These are phyloP conservation scores for Zootoca vivipara DNA, from an alignment of 2,113 vertebrate genomes.

Conservation along the genomic window DNA sequence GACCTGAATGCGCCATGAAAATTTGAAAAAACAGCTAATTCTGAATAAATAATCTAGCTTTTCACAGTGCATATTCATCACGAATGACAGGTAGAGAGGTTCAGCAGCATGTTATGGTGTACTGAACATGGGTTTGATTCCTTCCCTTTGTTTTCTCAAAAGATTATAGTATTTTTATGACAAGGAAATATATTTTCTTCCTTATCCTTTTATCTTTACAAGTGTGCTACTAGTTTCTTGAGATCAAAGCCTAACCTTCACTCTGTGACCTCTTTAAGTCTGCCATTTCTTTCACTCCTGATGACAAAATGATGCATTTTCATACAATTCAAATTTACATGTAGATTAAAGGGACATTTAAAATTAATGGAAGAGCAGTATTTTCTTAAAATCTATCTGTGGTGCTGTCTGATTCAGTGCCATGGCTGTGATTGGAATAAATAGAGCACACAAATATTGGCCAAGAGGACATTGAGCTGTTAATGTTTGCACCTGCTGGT, in stretches of 20 bases:
- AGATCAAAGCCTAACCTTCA: constrained; percentile 49
- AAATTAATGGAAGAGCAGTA: constrained; percentile 75
- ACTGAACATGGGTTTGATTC: constrained; percentile 63
- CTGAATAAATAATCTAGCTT: constrained; percentile 68
- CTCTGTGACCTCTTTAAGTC: constrained; percentile 35
- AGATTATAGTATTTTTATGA: constrained; percentile 65
- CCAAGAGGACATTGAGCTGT: constrained; percentile 61
- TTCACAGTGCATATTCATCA: constrained; percentile 62
- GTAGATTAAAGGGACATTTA: constrained; percentile 75
- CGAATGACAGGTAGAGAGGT: constrained; percentile 58
- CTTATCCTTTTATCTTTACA: constrained; percentile 50
- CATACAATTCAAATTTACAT: constrained; percentile 69
- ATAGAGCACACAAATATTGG: constrained; percentile 66
- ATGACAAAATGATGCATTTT: constrained; percentile 70
- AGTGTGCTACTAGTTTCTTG: constrained; percentile 43
- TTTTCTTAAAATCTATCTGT: constrained; percentile 73
- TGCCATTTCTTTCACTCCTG: constrained; percentile 39
- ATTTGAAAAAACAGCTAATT: constrained; percentile 62
- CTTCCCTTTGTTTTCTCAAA: constrained; percentile 63
- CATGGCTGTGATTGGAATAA: constrained; percentile 63
- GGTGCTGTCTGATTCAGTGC: constrained; percentile 55
- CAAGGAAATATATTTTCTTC: constrained; percentile 53
- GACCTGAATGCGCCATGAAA: constrained; percentile 55
- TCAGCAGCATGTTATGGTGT: constrained; percentile 42
- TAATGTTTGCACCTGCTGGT: constrained; percentile 78